phyloP scores from a whole-genome alignment of 30 jellyfish, hydroid and myxozoan species.

The Hydractinia echinata region DNA sequence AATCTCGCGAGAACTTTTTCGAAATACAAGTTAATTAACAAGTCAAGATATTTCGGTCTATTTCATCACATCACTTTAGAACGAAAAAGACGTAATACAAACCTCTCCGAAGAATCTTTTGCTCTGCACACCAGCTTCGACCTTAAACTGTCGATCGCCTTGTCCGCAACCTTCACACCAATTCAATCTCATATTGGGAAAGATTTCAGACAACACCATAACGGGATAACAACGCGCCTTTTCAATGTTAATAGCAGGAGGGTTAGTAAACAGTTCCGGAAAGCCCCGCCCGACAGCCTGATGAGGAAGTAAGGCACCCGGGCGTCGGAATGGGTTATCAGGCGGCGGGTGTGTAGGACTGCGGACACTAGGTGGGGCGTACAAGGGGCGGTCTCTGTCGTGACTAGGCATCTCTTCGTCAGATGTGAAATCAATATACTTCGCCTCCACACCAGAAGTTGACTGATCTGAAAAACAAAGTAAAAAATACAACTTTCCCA shows the following conservation, averaged over 20 bases:
- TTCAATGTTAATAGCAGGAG: slow-evolving; percentile 39
- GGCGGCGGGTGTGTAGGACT: slow-evolving; percentile 15
- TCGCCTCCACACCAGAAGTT: no score
- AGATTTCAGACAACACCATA: slow-evolving; percentile 70
- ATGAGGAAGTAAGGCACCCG: slow-evolving; percentile 14
- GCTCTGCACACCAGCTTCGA: slow-evolving; percentile 49
- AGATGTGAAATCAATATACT: not conserved
- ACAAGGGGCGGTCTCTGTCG: slow-evolving; percentile 19
- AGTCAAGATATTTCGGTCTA: no score
- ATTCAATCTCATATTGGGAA: slow-evolving; percentile 50
- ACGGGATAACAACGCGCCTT: slow-evolving; percentile 65
- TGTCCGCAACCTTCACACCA: slow-evolving; percentile 62
- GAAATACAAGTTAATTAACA: no score
- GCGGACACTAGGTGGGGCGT: slow-evolving; percentile 26
- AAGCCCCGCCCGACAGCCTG: slow-evolving; percentile 22
- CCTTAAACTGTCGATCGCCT: slow-evolving; percentile 43
- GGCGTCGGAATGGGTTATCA: not conserved
- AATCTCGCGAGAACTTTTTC: no score
- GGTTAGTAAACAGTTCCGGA: slow-evolving; percentile 33
- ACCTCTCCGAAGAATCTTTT: slow-evolving; percentile 56
- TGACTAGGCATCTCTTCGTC: slow-evolving; percentile 16
- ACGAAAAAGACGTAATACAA: not conserved
- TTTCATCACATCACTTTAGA: no score
- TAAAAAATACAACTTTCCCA: not conserved
- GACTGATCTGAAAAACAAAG: not conserved